Evolutionary conservation across 2,113 vertebrate genomes (phyloP).

Genomic region (Cryptomyrus ogoouensis): DNA sequence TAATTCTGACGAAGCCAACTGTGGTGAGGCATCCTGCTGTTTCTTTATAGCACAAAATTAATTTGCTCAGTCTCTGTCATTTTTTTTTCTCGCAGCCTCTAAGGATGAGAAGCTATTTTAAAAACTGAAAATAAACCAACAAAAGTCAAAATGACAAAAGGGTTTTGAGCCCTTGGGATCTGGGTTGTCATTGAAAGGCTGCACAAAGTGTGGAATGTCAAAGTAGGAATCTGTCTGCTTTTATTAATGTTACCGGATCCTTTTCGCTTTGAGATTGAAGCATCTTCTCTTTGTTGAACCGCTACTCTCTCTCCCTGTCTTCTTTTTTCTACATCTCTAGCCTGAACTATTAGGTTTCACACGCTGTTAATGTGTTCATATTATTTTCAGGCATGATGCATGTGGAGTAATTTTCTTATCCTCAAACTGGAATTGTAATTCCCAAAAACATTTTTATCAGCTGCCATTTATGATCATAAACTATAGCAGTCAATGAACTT

Average conservation of each 20-base stretch:
- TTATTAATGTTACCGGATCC: not conserved
- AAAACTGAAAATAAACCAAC: not conserved
- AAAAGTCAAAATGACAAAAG: slow-evolving; percentile 7
- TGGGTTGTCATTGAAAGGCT: not conserved
- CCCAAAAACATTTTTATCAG: not conserved
- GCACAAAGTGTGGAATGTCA: slow-evolving; percentile 2
- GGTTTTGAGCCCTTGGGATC: not conserved
- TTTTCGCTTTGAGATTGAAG: not conserved
- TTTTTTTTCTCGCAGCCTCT: not conserved
- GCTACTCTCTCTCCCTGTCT: not conserved
- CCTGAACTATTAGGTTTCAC: not conserved
- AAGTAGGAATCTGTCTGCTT: not conserved
- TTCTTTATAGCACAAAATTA: not conserved
- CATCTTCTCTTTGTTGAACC: not conserved
- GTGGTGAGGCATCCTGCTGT: slow-evolving; percentile 62
- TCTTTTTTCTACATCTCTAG: not conserved
- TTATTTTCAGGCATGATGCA: not conserved
- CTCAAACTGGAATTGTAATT: not conserved
- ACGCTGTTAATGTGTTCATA: not conserved
- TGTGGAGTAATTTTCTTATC: not conserved
- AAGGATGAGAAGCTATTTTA: not conserved
- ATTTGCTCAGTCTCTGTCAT: not conserved
- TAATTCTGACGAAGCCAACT: slow-evolving; percentile 95
- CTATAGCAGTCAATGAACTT: not conserved
- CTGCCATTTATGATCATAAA: not conserved